Evolutionary conservation across 2,113 vertebrate species (phyloP).

Genomic region (Melanerpes formicivorus): DNA sequence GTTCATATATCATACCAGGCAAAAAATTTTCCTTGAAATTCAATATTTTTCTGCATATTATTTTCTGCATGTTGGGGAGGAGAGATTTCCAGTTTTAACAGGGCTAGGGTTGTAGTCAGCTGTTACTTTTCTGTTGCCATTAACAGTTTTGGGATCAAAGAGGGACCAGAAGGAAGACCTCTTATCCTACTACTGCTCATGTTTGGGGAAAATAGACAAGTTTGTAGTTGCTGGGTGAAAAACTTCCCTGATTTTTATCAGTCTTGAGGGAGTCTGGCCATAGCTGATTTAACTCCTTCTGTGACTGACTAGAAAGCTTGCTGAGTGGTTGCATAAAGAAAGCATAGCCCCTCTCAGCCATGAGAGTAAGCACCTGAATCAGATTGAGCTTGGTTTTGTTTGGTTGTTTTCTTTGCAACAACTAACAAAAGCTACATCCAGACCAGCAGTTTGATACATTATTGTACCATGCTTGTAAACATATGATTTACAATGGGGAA

Average conservation of each 20-base stretch:
- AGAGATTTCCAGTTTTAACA: neutral
- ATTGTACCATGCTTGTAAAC: neutral
- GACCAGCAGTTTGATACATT: neutral
- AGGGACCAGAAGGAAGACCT: neutral
- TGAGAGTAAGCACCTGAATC: neutral
- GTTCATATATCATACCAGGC: neutral
- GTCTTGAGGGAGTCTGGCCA: neutral
- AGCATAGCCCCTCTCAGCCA: neutral
- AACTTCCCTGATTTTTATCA: neutral
- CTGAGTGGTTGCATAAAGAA: neutral
- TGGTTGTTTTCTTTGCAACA: neutral
- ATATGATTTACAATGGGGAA: neutral
- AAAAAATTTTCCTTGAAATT: neutral
- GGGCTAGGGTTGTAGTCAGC: neutral
- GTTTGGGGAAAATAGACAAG: neutral
- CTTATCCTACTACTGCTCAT: neutral
- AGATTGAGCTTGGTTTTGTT: neutral
- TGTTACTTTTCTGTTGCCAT: neutral
- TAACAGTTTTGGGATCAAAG: neutral
- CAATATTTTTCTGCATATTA: neutral
- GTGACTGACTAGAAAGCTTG: neutral
- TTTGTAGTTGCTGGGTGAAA: neutral
- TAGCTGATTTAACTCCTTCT: neutral
- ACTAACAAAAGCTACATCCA: neutral
- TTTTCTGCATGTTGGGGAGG: fast-evolving